Percentiles rank a stretch among this genome's conserved stretches.
Evolutionary conservation across 2,888 invertebrate species (phyloP).

Genomic region (Troides helena): DNA sequence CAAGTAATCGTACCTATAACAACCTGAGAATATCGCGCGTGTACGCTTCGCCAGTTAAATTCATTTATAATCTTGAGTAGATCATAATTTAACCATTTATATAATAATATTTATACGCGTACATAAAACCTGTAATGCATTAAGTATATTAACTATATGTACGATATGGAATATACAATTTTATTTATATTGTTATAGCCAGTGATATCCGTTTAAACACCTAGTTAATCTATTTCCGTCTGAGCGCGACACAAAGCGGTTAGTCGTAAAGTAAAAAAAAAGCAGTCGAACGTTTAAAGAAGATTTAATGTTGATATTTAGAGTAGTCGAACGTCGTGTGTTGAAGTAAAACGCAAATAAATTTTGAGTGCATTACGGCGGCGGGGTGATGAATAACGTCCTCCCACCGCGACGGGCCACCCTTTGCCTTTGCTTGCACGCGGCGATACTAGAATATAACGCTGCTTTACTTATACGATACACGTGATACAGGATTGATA

Average conservation of each 20-base stretch:
- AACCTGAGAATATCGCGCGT: too few species aligned
- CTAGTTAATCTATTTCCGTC: conserved; percentile 49
- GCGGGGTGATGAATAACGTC: conserved; percentile 67
- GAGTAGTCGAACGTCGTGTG: conserved; percentile 50
- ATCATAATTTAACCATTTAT: too few species aligned
- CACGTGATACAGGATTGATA: conserved; percentile 14
- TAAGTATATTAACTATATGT: neutral
- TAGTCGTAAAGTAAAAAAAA: conserved; percentile 45
- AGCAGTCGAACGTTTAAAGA: conserved; percentile 45
- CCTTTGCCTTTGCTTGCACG: conserved; percentile 65
- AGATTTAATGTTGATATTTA: conserved; percentile 54
- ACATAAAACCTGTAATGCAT: too few species aligned
- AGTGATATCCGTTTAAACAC: conserved; percentile 32
- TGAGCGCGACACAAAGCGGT: conserved; percentile 45
- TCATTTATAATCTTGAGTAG: too few species aligned
- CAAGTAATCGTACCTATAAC: too few species aligned
- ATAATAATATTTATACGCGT: too few species aligned
- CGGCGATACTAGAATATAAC: conserved; percentile 27
- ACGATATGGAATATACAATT: neutral
- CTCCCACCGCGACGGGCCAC: conserved; percentile 49
- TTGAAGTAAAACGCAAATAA: conserved; percentile 71
- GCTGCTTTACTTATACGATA: conserved; percentile 11
- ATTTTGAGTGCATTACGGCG: conserved; percentile 70
- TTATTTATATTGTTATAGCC: conserved; percentile 3
- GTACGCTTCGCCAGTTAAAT: too few species aligned